These are phyloP conservation scores for Incurvaria masculella DNA, from an alignment of 2,888 invertebrate genomes.

Conservation along the genomic window DNA sequence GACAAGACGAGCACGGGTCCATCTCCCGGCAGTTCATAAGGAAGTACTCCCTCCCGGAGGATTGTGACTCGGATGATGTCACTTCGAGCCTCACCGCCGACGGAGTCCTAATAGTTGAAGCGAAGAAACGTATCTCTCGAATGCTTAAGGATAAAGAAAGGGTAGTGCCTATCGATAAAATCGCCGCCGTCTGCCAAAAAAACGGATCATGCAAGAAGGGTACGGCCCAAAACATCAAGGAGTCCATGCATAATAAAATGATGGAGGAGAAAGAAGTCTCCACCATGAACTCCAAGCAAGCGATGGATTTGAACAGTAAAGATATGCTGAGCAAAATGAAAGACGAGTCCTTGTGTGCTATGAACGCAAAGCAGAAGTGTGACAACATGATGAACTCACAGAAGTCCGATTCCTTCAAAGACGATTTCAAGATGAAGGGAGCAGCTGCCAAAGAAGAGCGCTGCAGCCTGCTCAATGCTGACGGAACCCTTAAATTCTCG, in stretches of 20 bases:
- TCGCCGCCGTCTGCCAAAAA: not conserved
- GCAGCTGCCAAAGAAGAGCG: not conserved
- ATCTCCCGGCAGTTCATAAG: slow-evolving; percentile 45
- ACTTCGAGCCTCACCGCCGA: slow-evolving; percentile 28
- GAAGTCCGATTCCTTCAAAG: not conserved
- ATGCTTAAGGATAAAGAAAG: slow-evolving; percentile 20
- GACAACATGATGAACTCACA: not conserved
- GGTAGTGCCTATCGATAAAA: slow-evolving; percentile 22
- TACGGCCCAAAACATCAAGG: not conserved
- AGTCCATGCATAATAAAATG: no score
- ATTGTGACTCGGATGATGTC: slow-evolving; percentile 24
- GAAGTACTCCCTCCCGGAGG: slow-evolving; percentile 37
- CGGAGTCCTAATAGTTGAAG: slow-evolving; percentile 25
- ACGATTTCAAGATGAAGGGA: not conserved
- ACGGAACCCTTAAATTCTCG: not conserved
- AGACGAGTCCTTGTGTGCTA: not conserved
- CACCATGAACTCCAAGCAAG: slow-evolving; percentile 10
- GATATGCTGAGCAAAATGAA: not conserved
- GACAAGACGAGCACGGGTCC: slow-evolving; percentile 42
- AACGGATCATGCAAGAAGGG: not conserved
- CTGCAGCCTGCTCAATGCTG: not conserved
- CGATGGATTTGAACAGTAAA: not conserved
- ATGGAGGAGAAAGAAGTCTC: slow-evolving; percentile 22
- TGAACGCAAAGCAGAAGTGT: no score
- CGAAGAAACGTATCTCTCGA: slow-evolving; percentile 17